A percentile compares a stretch with the other conserved stretches of the same genome.
Evolutionary conservation across 2,888 invertebrate species (phyloP).

Genomic region (Eristalis tenax): DNA sequence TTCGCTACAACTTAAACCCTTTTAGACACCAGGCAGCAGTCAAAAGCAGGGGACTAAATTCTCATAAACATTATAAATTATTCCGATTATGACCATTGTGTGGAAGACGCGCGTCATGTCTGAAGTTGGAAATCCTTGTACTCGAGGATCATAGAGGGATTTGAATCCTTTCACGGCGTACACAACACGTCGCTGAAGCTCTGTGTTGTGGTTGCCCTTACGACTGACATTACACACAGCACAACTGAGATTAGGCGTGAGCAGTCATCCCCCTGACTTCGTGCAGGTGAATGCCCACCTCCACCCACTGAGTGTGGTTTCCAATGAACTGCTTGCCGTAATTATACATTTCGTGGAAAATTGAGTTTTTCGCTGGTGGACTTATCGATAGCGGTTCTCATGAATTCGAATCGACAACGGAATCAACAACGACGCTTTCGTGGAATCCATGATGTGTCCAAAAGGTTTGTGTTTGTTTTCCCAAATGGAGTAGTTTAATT

Average conservation of each 20-base stretch:
- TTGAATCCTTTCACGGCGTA: conserved; percentile 32
- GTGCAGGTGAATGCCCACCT: background rate
- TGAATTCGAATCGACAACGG: conserved; percentile 1
- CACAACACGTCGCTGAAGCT: conserved; percentile 25
- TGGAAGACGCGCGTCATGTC: conserved; percentile 17
- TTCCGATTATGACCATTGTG: conserved; percentile 49
- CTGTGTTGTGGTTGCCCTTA: background rate
- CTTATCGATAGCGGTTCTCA: background rate
- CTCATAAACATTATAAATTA: conserved; percentile 59
- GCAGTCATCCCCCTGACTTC: background rate
- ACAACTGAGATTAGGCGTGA: background rate
- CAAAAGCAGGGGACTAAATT: conserved; percentile 1
- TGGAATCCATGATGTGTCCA: background rate
- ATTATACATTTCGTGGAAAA: conserved; percentile 21
- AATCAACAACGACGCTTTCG: background rate
- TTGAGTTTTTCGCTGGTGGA: background rate
- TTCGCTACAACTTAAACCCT: conserved; percentile 6
- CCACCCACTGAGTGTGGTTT: background rate
- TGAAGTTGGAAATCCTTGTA: background rate
- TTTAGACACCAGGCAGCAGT: conserved; percentile 2
- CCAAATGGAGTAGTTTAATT: background rate
- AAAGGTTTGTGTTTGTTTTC: background rate
- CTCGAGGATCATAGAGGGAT: conserved; percentile 20
- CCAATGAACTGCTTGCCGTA: conserved; percentile 33
- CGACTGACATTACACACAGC: background rate